Conservation (phyloP, 2,797 vertebrate species). For the Apogon talboti region DNA sequence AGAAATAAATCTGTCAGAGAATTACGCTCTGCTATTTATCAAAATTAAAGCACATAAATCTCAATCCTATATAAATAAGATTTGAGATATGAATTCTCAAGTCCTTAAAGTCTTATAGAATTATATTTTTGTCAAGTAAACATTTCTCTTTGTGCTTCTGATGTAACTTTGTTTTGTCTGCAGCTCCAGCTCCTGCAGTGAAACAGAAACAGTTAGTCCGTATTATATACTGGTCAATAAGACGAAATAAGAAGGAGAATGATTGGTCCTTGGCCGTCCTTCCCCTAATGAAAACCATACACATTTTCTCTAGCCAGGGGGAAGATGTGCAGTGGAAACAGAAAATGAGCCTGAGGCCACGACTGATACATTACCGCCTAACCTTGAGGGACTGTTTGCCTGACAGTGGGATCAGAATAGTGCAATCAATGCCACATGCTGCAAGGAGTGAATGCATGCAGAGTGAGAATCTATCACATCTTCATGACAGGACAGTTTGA, state of each 20-base stretch:
- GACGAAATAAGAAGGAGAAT: conserved; percentile 41
- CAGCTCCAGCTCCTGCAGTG: conserved; percentile 21
- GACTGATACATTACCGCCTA: conserved; percentile 72
- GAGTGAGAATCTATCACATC: conserved; percentile 63
- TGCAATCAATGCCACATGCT: conserved; percentile 76
- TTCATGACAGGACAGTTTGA: conserved; percentile 55
- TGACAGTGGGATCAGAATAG: conserved; percentile 68
- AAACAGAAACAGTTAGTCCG: conserved; percentile 43
- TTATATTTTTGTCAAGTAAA: too few relatives aligned
- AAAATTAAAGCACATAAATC: conserved; percentile 39
- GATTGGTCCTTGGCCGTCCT: conserved; percentile 63
- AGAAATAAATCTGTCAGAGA: conserved; percentile 18
- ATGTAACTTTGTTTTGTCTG: conserved; percentile 16
- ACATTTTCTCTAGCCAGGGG: conserved; percentile 32
- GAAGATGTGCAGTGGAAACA: conserved; percentile 77
- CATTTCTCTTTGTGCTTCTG: neutral
- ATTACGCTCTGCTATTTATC: neutral
- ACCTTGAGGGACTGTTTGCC: conserved; percentile 69
- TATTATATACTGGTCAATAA: conserved; percentile 44
- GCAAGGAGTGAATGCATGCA: conserved; percentile 51
- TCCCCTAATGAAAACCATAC: conserved; percentile 77
- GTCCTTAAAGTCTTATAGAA: too few relatives aligned
- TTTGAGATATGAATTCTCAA: neutral
- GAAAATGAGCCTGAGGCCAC: conserved; percentile 62
- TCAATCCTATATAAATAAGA: neutral